Evolutionary conservation across 1,140 invertebrate species (phyloP).

Genomic region (Magallana ariakensis): DNA sequence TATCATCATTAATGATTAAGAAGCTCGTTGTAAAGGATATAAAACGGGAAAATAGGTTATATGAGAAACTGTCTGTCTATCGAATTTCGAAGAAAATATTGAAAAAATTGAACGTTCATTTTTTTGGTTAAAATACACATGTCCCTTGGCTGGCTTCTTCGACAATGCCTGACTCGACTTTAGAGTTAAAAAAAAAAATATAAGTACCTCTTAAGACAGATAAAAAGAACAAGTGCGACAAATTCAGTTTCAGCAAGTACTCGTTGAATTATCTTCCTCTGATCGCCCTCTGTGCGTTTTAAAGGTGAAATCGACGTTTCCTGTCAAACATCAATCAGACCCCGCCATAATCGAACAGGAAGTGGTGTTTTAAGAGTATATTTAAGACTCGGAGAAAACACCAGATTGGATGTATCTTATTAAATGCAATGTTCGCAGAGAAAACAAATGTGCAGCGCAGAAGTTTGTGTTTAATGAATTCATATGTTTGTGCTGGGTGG

Average conservation of each 20-base stretch:
- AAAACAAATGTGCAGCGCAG: constrained; percentile 10
- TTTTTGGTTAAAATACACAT: too few relatives aligned
- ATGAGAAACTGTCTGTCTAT: too few relatives aligned
- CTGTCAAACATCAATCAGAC: constrained; percentile 23
- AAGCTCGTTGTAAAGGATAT: too few relatives aligned
- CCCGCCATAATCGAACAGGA: not conserved
- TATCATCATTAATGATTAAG: not conserved
- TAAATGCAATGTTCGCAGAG: constrained; percentile 3
- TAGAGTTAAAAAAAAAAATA: too few relatives aligned
- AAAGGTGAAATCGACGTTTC: not conserved
- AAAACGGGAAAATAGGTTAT: too few relatives aligned
- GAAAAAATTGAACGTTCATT: too few relatives aligned
- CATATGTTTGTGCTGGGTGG: constrained; percentile 26
- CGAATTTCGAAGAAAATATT: too few relatives aligned
- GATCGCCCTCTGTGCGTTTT: not conserved
- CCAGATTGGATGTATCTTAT: constrained; percentile 23
- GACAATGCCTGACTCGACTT: too few relatives aligned
- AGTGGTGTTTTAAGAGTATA: not conserved
- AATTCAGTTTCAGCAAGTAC: too few relatives aligned
- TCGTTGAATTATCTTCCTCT: not conserved
- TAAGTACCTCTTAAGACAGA: too few relatives aligned
- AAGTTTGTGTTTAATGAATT: constrained; percentile 16
- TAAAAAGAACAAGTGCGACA: too few relatives aligned
- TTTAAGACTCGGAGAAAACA: not conserved
- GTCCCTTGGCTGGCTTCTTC: too few relatives aligned